Conservation (phyloP, 2,113 vertebrate genomes). For the Oplegnathus fasciatus region DNA sequence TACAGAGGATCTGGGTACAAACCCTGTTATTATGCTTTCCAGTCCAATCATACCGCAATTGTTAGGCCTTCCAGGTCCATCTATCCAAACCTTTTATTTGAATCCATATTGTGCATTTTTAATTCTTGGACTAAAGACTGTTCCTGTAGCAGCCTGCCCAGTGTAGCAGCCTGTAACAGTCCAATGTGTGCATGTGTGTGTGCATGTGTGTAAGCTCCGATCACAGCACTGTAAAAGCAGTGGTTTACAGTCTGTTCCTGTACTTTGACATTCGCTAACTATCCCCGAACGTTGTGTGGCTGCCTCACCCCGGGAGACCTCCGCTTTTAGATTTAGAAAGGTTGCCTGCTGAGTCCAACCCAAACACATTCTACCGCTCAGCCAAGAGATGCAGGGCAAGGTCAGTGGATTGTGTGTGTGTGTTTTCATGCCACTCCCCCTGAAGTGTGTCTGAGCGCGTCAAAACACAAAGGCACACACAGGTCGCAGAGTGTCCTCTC, state of each 20-base stretch:
- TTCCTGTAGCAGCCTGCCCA: constrained; percentile 13
- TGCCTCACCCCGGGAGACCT: constrained; percentile 61
- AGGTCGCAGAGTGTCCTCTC: constrained; percentile 33
- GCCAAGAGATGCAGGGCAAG: constrained; percentile 68
- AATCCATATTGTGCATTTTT: constrained; percentile 46
- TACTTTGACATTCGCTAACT: constrained; percentile 68
- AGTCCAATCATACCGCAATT: constrained; percentile 33
- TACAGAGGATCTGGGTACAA: constrained; percentile 30
- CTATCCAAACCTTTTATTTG: constrained; percentile 43
- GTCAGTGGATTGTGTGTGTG: constrained; percentile 52
- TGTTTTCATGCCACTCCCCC: constrained; percentile 37
- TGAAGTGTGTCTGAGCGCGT: constrained; percentile 37
- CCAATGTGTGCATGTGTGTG: background rate
- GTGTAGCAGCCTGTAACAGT: background rate
- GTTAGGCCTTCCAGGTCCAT: constrained; percentile 42
- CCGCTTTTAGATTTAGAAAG: constrained; percentile 74
- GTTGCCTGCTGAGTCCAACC: constrained; percentile 68
- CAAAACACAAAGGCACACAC: constrained; percentile 35
- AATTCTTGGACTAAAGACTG: constrained; percentile 19
- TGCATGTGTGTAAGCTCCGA: constrained; percentile 23
- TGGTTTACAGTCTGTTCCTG: constrained; percentile 47
- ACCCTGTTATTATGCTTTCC: constrained; percentile 58
- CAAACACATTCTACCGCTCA: constrained; percentile 65
- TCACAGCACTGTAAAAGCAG: constrained; percentile 30
- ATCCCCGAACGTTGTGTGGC: constrained; percentile 58